Conservation (phyloP, 2,888 invertebrate species). For the Conchocele bisecta region DNA sequence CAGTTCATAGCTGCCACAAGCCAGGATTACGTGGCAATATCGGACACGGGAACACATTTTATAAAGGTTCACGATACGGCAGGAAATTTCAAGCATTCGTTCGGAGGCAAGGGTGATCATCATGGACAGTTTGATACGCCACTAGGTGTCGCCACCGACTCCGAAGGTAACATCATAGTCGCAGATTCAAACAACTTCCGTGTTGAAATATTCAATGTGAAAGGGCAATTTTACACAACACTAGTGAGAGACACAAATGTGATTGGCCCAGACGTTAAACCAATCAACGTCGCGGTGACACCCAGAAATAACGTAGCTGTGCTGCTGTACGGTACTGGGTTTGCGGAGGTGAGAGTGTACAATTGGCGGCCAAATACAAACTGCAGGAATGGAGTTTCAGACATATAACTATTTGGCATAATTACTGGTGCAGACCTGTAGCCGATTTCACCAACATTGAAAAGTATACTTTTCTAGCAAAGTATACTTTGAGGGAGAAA, state of each 20-base stretch:
- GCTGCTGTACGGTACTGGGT: constrained; percentile 71
- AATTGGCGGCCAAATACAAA: constrained; percentile 31
- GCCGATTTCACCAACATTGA: no score
- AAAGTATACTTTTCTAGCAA: no score
- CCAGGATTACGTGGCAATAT: constrained; percentile 75
- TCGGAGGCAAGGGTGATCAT: constrained; percentile 65
- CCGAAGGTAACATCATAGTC: constrained; percentile 73
- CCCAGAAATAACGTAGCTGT: constrained; percentile 69
- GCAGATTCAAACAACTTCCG: constrained; percentile 77
- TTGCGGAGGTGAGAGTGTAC: constrained; percentile 75
- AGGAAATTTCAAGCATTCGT: constrained; percentile 73
- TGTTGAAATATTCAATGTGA: constrained; percentile 73
- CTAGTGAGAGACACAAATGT: constrained; percentile 67
- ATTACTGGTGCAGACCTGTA: no score
- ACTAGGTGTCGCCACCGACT: constrained; percentile 74
- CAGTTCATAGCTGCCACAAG: constrained; percentile 69
- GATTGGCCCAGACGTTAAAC: constrained; percentile 69
- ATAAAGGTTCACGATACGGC: constrained; percentile 69
- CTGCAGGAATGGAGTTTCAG: neutral
- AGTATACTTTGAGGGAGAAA: no score
- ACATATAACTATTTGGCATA: no score
- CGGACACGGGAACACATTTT: constrained; percentile 73
- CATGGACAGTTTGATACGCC: constrained; percentile 71
- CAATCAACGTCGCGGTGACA: constrained; percentile 74
- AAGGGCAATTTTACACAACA: constrained; percentile 66